These are phyloP conservation scores for Morus bassanus DNA, from an alignment of 2,797 vertebrate genomes.

Conservation along the genomic window DNA sequence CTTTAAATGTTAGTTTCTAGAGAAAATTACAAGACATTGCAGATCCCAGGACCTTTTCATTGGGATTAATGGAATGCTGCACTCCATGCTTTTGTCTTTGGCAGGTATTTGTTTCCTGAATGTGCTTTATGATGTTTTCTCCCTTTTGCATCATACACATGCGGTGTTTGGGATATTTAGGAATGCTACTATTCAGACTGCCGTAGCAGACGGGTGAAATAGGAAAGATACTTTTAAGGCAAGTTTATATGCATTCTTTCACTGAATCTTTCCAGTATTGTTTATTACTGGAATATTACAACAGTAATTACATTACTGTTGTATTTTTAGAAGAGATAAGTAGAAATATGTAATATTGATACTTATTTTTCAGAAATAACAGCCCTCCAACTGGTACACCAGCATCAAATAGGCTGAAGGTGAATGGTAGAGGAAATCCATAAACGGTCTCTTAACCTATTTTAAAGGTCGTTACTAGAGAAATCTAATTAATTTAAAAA, in stretches of 20 bases:
- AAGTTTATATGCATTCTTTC: neutral
- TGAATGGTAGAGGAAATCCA: neutral
- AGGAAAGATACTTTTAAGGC: neutral
- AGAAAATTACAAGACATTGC: neutral
- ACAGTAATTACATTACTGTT: neutral
- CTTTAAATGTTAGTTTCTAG: neutral
- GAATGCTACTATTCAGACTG: neutral
- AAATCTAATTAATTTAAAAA: neutral
- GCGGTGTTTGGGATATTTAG: neutral
- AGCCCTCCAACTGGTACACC: neutral
- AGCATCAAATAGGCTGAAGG: neutral
- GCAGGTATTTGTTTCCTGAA: slow-evolving; percentile 12
- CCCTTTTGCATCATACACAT: neutral
- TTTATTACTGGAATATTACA: neutral
- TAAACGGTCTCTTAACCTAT: neutral
- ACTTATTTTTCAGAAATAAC: neutral
- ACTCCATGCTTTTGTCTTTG: neutral
- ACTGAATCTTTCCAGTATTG: neutral
- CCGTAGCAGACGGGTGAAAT: neutral
- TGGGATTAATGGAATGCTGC: neutral
- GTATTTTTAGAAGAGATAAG: neutral
- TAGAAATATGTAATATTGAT: neutral
- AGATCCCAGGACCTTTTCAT: neutral
- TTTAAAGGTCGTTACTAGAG: neutral
- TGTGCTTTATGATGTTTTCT: neutral